Base-by-base conservation (phyloP, 2,888 invertebrate species). In the Ctenicera cuprea region DNA sequence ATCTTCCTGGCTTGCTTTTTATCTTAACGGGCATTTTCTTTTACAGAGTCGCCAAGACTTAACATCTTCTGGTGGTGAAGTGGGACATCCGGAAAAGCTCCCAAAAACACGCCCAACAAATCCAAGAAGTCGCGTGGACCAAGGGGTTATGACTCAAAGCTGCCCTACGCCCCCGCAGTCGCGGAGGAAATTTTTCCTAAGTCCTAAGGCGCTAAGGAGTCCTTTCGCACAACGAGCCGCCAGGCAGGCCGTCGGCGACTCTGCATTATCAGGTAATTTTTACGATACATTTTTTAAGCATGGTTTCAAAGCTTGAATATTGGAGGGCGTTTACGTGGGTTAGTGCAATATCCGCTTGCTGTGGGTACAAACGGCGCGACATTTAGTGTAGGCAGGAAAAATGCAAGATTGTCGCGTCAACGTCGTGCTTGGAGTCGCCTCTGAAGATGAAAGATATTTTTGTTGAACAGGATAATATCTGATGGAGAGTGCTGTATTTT, bases 141-240 rank as follows among this genome's bases (percentile, higher is more conserved):
- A 69, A n/a, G 64, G 63, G 8, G 91, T 87, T 85, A 90, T 91
- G 90, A 90, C 90, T 20, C 90, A 94, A 86, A 93, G 94, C 88
- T 95, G 95, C 83, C 95, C 95, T 54, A 95, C 95, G 61, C 95
- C 95, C 54, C 94, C 94, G 0, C 93, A 93, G 81, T 89, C 86
- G 9, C 90, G 94, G 80, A 92, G 94, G 86, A 92, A 94, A 87
- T 94, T 95, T 88, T 94, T 95, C 87, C 90, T 95, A 54, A 95
- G 94, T 82, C 93, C 95, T 9, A 95, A 94, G 86, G 93, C 92
- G 30, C 87, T 95, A 75, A 90, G 94, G 75, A 95, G 93, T 86
- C 94, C 95, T n/a, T 93, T 95, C 82, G 90, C 91, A 1, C 90
- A 90, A 74, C 88, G 91, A 77, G 79, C 85, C 76, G 79, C 80